Percentiles rank a stretch among this genome's conserved stretches.
phyloP scores from a whole-genome alignment of 2,888 invertebrate species.

The Serrognathus titanus region DNA sequence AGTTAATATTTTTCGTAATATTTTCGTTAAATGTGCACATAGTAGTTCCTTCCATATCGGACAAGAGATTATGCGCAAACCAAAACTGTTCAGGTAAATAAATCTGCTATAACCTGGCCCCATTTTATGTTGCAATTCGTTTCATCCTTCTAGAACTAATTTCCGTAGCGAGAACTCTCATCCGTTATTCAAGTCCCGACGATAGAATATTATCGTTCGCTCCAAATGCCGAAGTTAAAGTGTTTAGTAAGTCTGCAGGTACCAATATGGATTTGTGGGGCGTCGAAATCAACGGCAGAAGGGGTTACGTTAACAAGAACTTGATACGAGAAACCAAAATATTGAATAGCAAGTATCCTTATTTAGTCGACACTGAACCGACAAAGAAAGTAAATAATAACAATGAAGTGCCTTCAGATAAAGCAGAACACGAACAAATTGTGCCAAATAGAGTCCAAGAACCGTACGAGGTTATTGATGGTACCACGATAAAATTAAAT shows the following conservation, averaged over 20 bases:
- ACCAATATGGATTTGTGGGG: slow-evolving; percentile 62
- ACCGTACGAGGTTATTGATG: slow-evolving; percentile 58
- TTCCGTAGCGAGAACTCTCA: slow-evolving; percentile 59
- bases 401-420: slow-evolving; percentile 29
- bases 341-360: slow-evolving; percentile 43
- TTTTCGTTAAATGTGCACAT: slow-evolving; percentile 39
- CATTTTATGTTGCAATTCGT: background rate
- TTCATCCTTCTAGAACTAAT: slow-evolving; percentile 52
- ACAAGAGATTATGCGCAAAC: slow-evolving; percentile 69
- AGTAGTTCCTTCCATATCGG: slow-evolving; percentile 54
- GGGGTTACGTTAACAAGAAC: slow-evolving; percentile 62
- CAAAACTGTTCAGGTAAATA: slow-evolving; percentile 65
- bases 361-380: slow-evolving; percentile 49
- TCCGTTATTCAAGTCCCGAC: slow-evolving; percentile 57
- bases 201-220: slow-evolving; percentile 60
- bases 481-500: slow-evolving; percentile 58
- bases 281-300: slow-evolving; percentile 62
- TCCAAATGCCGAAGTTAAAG: slow-evolving; percentile 54
- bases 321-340: slow-evolving; percentile 62
- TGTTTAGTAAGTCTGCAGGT: slow-evolving; percentile 72
- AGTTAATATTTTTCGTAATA: slow-evolving; percentile 42
- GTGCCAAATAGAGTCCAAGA: slow-evolving; percentile 35
- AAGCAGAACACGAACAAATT: slow-evolving; percentile 19
- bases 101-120: slow-evolving; percentile 17
- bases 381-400: slow-evolving; percentile 22